Percentiles rank a stretch among this genome's conserved stretches.
Evolutionary conservation across 2,888 invertebrate genomes (phyloP).

Genomic region (Parelbella ahira): DNA sequence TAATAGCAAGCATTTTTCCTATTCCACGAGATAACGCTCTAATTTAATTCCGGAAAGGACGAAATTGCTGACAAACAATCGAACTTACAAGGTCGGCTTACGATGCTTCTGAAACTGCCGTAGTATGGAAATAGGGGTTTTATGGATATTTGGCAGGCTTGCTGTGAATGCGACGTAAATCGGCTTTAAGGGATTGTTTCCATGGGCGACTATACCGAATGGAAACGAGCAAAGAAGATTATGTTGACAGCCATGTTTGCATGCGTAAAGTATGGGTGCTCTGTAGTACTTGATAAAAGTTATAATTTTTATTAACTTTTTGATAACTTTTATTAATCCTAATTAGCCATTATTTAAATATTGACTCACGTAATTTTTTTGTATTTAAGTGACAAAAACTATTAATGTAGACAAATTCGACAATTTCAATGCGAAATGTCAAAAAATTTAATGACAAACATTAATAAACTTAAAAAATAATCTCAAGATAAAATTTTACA

Average conservation of each 20-base stretch:
- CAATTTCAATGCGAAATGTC: no score
- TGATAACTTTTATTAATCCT: no score
- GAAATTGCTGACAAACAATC: slow-evolving; percentile 22
- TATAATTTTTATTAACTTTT: no score
- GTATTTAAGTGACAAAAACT: no score
- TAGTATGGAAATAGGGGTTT: slow-evolving; percentile 29
- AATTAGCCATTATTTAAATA: no score
- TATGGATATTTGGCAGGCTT: slow-evolving; percentile 27
- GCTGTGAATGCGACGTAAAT: slow-evolving; percentile 20
- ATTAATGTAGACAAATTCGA: no score
- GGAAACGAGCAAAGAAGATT: slow-evolving; percentile 16
- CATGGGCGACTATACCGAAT: slow-evolving; percentile 18
- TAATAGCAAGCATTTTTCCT: slow-evolving; percentile 1
- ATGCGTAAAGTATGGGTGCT: background rate
- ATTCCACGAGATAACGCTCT: slow-evolving; percentile 1
- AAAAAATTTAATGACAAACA: no score
- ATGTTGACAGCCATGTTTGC: slow-evolving; percentile 16
- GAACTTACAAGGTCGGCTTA: slow-evolving; percentile 25
- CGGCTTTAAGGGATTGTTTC: slow-evolving; percentile 21
- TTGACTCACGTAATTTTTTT: no score
- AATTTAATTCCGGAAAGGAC: slow-evolving; percentile 18
- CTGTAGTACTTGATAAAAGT: no score
- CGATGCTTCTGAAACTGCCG: slow-evolving; percentile 21
- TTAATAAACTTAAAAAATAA: no score
- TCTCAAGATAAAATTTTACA: no score